phyloP scores from a whole-genome alignment of 2,797 vertebrate species.

The Margarornis squamiger region DNA sequence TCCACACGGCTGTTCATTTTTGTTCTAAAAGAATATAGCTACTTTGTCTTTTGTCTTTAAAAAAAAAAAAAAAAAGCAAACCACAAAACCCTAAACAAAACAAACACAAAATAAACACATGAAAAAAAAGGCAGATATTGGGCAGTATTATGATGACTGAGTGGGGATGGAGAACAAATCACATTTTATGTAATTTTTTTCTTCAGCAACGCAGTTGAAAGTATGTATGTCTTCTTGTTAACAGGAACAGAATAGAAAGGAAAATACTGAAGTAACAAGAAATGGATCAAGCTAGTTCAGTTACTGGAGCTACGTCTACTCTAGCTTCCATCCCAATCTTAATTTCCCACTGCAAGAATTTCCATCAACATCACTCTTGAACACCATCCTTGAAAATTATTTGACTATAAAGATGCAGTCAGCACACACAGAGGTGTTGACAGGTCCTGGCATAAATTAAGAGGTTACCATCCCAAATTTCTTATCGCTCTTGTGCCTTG shows the following conservation, averaged over 20 bases:
- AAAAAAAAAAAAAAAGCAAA: not conserved
- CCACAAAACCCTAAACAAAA: not conserved
- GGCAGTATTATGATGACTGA: not conserved
- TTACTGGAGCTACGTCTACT: not conserved
- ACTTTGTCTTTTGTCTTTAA: slow-evolving; percentile 77
- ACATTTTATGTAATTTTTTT: not conserved
- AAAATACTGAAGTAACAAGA: not conserved
- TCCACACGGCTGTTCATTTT: slow-evolving; percentile 89
- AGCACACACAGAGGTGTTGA: not conserved
- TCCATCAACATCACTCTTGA: not conserved
- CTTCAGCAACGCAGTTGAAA: not conserved
- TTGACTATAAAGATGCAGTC: not conserved
- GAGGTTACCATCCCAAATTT: not conserved
- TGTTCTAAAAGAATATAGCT: slow-evolving; percentile 74
- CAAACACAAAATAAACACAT: not conserved
- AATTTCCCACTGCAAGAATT: not conserved
- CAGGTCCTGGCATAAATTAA: not conserved
- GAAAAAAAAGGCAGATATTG: slow-evolving; percentile 27
- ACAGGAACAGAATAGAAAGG: not conserved
- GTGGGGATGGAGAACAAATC: not conserved
- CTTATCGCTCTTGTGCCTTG: not conserved
- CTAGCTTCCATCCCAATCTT: not conserved
- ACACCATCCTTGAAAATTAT: not conserved
- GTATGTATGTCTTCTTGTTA: not conserved
- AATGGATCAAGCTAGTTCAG: not conserved